Evolutionary conservation across 2,797 vertebrate genomes (phyloP).

Genomic region (Alfaro cultratus): DNA sequence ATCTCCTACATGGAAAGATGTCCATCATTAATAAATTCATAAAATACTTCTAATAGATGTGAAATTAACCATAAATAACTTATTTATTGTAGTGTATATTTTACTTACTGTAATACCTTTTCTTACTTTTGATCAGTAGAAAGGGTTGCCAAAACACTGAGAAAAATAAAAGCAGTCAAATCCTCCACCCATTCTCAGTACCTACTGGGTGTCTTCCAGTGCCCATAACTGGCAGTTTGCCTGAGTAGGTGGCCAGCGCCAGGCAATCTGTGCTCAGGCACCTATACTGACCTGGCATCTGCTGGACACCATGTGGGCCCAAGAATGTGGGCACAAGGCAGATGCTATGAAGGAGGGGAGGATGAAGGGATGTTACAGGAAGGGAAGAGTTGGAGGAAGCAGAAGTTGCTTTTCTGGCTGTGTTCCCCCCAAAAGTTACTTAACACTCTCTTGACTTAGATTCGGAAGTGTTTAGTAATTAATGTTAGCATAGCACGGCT

Average conservation of each 20-base stretch:
- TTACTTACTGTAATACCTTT: conserved; percentile 15
- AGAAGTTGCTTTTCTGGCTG: conserved; percentile 43
- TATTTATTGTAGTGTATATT: conserved; percentile 23
- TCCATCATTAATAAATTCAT: background rate
- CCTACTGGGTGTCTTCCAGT: conserved; percentile 62
- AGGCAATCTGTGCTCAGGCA: conserved; percentile 72
- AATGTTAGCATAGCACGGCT: conserved; percentile 1
- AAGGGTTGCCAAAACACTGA: conserved; percentile 23
- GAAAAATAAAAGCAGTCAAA: conserved; percentile 46
- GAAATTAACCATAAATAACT: background rate
- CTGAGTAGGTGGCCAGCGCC: conserved; percentile 72
- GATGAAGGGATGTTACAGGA: conserved; percentile 49
- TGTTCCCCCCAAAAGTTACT: conserved; percentile 24
- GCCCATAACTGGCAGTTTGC: conserved; percentile 71
- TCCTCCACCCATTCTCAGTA: conserved; percentile 37
- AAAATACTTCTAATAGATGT: background rate
- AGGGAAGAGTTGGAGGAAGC: conserved; percentile 38
- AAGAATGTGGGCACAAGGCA: conserved; percentile 71
- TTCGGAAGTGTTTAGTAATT: conserved; percentile 18
- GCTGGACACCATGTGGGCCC: conserved; percentile 70
- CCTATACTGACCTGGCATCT: conserved; percentile 75
- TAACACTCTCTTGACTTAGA: conserved; percentile 18
- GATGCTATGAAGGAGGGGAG: conserved; percentile 67
- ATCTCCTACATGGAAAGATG: background rate
- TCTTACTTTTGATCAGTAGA: conserved; percentile 33